A percentile compares a stretch with the other conserved stretches of the same genome.
These are phyloP conservation scores for Hypomecis atomaria DNA, from an alignment of 2,888 invertebrate species.

Conservation along the genomic window DNA sequence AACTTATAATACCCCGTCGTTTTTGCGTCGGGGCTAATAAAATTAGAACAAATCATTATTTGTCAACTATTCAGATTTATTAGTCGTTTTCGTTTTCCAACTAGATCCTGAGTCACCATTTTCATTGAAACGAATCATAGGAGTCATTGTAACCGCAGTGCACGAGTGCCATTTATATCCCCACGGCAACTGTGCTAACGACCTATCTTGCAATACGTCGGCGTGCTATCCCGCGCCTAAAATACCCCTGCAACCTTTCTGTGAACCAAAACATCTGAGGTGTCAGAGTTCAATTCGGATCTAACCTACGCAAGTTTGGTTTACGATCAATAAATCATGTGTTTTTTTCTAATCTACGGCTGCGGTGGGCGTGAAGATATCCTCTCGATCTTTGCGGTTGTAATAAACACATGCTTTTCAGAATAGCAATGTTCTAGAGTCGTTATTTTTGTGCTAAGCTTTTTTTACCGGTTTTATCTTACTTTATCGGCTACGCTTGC, in stretches of 20 bases:
- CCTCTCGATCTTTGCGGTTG: background rate
- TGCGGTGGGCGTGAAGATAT: background rate
- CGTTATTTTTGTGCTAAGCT: too few species aligned
- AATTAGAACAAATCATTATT: too few species aligned
- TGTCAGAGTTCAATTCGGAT: slow-evolving; percentile 23
- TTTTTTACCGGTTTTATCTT: too few species aligned
- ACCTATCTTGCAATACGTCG: slow-evolving; percentile 35
- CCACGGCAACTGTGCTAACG: slow-evolving; percentile 32
- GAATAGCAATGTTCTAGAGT: background rate
- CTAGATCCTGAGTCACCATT: slow-evolving; percentile 4
- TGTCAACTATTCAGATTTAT: background rate
- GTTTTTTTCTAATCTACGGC: background rate
- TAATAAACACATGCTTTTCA: slow-evolving; percentile 1
- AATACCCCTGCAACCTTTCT: slow-evolving; percentile 34
- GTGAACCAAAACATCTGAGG: slow-evolving; percentile 27
- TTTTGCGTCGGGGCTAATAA: too few species aligned
- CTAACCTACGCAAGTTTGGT: slow-evolving; percentile 15
- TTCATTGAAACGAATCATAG: slow-evolving; percentile 12
- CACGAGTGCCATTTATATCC: slow-evolving; percentile 27
- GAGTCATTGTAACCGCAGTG: slow-evolving; percentile 1
- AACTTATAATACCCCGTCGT: too few species aligned
- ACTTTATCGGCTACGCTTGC: too few species aligned
- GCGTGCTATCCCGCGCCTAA: slow-evolving; percentile 36
- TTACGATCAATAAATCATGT: slow-evolving; percentile 13
- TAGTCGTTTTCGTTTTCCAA: background rate